phyloP scores from a whole-genome alignment of 2,797 vertebrate genomes.

The Sciurus carolinensis region DNA sequence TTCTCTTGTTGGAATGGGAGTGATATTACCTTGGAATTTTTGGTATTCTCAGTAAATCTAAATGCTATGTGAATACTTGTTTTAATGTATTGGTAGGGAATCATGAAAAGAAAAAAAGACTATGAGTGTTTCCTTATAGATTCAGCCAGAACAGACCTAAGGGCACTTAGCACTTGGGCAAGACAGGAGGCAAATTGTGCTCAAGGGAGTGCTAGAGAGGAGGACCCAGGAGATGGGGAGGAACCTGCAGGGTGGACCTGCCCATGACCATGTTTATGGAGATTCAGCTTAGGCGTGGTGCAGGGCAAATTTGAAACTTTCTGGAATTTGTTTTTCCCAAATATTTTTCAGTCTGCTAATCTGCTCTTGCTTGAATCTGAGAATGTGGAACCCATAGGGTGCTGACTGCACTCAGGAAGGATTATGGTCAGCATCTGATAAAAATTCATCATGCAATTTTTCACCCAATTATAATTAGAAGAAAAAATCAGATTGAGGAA shows the following conservation, averaged over 20 bases:
- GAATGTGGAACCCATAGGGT: not conserved
- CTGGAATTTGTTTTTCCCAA: not conserved
- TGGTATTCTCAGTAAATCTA: too few relatives aligned
- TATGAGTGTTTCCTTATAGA: too few relatives aligned
- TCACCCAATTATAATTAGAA: not conserved
- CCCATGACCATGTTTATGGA: too few relatives aligned
- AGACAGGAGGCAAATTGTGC: not conserved
- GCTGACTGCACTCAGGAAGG: not conserved
- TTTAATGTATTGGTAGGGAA: too few relatives aligned
- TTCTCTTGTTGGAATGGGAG: not conserved
- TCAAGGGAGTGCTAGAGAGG: too few relatives aligned
- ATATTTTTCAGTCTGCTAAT: not conserved
- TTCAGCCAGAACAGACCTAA: too few relatives aligned
- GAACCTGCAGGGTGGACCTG: rapidly evolving
- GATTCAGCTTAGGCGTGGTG: not conserved
- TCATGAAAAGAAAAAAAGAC: not conserved
- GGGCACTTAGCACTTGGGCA: too few relatives aligned
- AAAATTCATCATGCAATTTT: not conserved
- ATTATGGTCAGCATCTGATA: conserved; percentile 6
- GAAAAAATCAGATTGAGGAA: not conserved
- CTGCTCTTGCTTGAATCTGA: not conserved
- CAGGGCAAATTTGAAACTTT: not conserved
- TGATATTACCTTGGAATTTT: not conserved
- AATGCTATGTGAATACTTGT: too few relatives aligned
- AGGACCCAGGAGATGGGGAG: not conserved